A percentile compares a stretch with the other conserved stretches of the same genome.
These are phyloP conservation scores for Neodiprion fabricii DNA, from an alignment of 1,140 invertebrate genomes.

Conservation along the genomic window DNA sequence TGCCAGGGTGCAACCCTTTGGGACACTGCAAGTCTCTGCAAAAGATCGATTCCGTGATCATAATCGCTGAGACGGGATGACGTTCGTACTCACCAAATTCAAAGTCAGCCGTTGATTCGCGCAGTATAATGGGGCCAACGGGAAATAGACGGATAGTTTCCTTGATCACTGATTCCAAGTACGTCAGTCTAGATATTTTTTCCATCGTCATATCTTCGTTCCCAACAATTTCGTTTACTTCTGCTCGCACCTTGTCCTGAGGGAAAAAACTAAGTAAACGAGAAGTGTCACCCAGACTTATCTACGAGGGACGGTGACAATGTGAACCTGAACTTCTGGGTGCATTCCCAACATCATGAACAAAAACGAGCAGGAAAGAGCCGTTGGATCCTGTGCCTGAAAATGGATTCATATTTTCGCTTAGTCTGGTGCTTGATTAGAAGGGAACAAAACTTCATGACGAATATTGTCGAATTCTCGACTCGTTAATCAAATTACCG, in stretches of 20 bases:
- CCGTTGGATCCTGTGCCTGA: conserved; percentile 75
- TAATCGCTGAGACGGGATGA: neutral
- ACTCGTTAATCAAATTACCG: conserved; percentile 30
- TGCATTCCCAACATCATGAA: conserved; percentile 64
- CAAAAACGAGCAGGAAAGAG: conserved; percentile 55
- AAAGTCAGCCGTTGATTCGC: conserved; percentile 36
- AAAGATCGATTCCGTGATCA: neutral
- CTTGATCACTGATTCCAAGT: conserved; percentile 32
- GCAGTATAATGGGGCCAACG: conserved; percentile 61
- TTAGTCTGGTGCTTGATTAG: too few relatives aligned
- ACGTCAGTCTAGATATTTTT: conserved; percentile 25
- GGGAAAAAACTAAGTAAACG: conserved; percentile 19
- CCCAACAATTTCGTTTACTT: neutral
- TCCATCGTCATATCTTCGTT: neutral
- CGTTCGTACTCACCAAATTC: conserved; percentile 29
- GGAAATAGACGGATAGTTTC: conserved; percentile 64
- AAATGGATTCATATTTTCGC: conserved; percentile 29
- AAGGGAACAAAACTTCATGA: too few relatives aligned
- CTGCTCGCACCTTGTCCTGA: conserved; percentile 13
- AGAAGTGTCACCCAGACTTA: too few relatives aligned
- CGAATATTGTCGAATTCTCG: too few relatives aligned
- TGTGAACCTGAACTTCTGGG: conserved; percentile 63
- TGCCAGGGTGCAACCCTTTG: conserved; percentile 41
- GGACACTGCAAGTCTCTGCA: conserved; percentile 39
- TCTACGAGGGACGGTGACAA: neutral